These are phyloP conservation scores for Drosophila paulistorum DNA, from an alignment of 1,140 invertebrate genomes.

Conservation along the genomic window DNA sequence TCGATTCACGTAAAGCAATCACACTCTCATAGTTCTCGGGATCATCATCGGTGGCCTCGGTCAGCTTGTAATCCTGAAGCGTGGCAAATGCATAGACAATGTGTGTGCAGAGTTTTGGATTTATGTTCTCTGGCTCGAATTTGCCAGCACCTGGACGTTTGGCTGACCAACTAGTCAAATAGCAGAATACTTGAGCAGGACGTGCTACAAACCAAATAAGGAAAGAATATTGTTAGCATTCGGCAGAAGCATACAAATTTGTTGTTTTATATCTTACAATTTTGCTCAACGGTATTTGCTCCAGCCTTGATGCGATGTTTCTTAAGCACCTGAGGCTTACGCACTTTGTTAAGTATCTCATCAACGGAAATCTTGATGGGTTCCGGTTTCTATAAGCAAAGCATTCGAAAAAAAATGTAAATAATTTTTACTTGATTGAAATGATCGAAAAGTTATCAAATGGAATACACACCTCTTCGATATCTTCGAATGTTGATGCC, in stretches of 20 bases:
- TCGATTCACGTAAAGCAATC: conserved; percentile 92
- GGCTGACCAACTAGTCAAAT: conserved; percentile 96
- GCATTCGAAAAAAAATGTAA: too few species aligned
- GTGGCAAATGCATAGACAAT: conserved; percentile 97
- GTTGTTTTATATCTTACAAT: conserved; percentile 83
- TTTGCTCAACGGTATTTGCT: conserved; percentile 83
- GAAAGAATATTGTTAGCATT: too few species aligned
- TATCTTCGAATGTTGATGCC: conserved; percentile 85
- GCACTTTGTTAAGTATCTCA: conserved; percentile 87
- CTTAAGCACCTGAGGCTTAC: conserved; percentile 85
- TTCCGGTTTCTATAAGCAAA: conserved; percentile 87
- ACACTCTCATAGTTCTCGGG: conserved; percentile 93
- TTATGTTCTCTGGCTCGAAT: conserved; percentile 94
- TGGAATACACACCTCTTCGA: conserved; percentile 69
- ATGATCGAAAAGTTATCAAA: too few species aligned
- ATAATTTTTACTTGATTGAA: too few species aligned
- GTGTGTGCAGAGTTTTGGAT: conserved; percentile 94
- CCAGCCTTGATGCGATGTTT: conserved; percentile 84
- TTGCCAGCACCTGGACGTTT: conserved; percentile 93
- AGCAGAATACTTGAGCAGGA: conserved; percentile 94
- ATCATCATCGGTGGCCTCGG: conserved; percentile 91
- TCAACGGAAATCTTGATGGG: conserved; percentile 91
- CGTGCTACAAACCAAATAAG: conserved; percentile 85
- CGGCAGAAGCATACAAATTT: background rate
- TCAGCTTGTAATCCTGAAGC: conserved; percentile 91